Base-by-base conservation (phyloP, 2,113 vertebrate species). In the Proteles cristata region DNA sequence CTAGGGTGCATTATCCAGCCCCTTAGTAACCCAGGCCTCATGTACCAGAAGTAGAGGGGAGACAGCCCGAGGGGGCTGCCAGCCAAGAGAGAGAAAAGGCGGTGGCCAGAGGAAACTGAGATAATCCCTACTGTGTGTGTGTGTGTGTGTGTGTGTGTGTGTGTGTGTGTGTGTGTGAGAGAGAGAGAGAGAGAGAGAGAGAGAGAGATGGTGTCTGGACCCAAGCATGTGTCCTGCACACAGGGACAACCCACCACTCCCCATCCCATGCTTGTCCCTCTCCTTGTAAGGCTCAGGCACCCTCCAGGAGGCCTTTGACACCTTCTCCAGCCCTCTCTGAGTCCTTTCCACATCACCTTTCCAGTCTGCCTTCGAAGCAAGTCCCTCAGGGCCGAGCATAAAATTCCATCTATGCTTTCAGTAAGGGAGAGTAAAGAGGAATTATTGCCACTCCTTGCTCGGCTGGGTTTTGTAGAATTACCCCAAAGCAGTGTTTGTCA, bases 401-500 rank as follows among this genome's bases (percentile, higher is more conserved):
- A 85, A 88, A 90, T 90, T 90, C 97, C 92, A 82, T 92, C 89
- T 53, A 50, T 14, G 92, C 96, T 94, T 95, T 85, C 55, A 45
- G 94, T 19, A 53, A 69, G 73, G n/a, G 81, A 88, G 93, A 96
- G 92, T 91, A 93, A 97, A 94, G 94, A 97, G 97, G 81, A 97
- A 65, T 97, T 96, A 97, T 85, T 77, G 92, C 95, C 71, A 90
- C 43, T 94, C 90, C 90, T 95, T 96, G 98, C 97, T 97, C 93
- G 26, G 97, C 95, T 96, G 97, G 96, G 96, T 95, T 96, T 90
- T 95, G 90, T 82, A 80, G 97, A 97, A 97, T 96, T 93, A 92
- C 96, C 97, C 97, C 97, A 97, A 93, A 96, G 96, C 97, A 55
- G 96, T 97, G 97, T 98, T 97, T 97, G 96, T 98, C 96, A 97